Evolutionary conservation across 2,797 vertebrate species (phyloP).

Genomic region (Telmatherina bonti): DNA sequence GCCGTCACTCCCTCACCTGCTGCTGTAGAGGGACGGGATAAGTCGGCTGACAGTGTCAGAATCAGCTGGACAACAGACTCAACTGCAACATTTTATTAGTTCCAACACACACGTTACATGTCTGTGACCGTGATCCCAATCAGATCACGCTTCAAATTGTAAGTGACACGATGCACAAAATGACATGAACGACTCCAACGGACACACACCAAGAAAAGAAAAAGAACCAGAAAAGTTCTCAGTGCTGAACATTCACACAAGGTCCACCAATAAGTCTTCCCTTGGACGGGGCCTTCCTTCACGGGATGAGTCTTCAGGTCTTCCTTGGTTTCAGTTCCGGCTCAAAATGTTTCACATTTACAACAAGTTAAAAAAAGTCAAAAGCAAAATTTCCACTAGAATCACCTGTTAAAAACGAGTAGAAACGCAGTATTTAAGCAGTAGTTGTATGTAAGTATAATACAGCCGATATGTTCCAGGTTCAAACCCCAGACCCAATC

Average conservation of each 20-base stretch:
- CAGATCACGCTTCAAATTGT: constrained; percentile 59
- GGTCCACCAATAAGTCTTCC: constrained; percentile 20
- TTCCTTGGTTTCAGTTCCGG: constrained; percentile 14
- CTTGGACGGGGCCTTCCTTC: constrained; percentile 2
- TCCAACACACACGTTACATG: constrained; percentile 74
- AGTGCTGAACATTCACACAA: constrained; percentile 42
- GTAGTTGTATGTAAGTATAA: constrained; percentile 65
- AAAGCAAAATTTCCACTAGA: constrained; percentile 68
- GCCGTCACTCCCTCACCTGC: no score
- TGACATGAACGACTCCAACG: constrained; percentile 78
- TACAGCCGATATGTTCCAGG: constrained; percentile 51
- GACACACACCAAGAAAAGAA: constrained; percentile 73
- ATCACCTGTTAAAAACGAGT: constrained; percentile 61
- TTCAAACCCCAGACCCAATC: no score
- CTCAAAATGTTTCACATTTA: constrained; percentile 66
- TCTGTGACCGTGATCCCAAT: constrained; percentile 56
- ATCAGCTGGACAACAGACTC: constrained; percentile 2
- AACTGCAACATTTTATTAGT: constrained; percentile 77
- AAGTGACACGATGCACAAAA: constrained; percentile 83
- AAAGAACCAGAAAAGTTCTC: constrained; percentile 55
- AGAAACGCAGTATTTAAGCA: constrained; percentile 61
- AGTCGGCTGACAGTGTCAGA: neutral
- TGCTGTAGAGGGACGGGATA: no score
- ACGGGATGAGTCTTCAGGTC: no score
- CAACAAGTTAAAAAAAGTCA: constrained; percentile 56